Evolutionary conservation across 2,797 vertebrate genomes (phyloP).

Genomic region (Paratrypauchen microcephalus): DNA sequence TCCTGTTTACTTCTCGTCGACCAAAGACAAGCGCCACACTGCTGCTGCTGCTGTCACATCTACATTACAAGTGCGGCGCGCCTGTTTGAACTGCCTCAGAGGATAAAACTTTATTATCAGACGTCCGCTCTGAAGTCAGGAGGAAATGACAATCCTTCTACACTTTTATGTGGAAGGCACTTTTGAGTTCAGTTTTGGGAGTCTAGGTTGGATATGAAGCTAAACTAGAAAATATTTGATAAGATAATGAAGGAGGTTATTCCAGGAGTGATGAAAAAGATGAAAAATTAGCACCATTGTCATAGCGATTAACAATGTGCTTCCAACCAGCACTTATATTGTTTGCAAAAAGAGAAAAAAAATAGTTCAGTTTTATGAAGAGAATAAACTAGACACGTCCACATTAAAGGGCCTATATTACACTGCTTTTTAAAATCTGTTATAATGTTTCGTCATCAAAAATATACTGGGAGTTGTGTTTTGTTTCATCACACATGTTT

Average conservation of each 20-base stretch:
- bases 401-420: too few species aligned
- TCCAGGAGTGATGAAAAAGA: too few species aligned
- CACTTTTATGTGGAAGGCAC: slow-evolving; percentile 11
- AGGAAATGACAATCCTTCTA: slow-evolving; percentile 3
- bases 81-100: slow-evolving; percentile 43
- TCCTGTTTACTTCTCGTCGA: slow-evolving; percentile 13
- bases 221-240: neutral
- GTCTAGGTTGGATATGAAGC: neutral
- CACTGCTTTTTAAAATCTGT: too few species aligned
- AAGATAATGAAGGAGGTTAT: too few species aligned
- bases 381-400: neutral
- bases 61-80: slow-evolving; percentile 24
- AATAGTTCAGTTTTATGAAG: neutral
- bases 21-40: slow-evolving; percentile 15
- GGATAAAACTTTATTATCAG: slow-evolving; percentile 37
- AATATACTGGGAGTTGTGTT: too few species aligned
- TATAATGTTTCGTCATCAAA: too few species aligned
- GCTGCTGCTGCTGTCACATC: slow-evolving; percentile 17
- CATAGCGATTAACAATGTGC: neutral
- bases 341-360: neutral
- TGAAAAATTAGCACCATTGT: too few species aligned
- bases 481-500: too few species aligned
- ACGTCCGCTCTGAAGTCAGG: slow-evolving; percentile 9
- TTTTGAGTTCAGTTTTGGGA: neutral
- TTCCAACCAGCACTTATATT: slow-evolving; percentile 5